phyloP scores from a whole-genome alignment of 2,797 vertebrate species.

The Heteromormyrus szaboi region DNA sequence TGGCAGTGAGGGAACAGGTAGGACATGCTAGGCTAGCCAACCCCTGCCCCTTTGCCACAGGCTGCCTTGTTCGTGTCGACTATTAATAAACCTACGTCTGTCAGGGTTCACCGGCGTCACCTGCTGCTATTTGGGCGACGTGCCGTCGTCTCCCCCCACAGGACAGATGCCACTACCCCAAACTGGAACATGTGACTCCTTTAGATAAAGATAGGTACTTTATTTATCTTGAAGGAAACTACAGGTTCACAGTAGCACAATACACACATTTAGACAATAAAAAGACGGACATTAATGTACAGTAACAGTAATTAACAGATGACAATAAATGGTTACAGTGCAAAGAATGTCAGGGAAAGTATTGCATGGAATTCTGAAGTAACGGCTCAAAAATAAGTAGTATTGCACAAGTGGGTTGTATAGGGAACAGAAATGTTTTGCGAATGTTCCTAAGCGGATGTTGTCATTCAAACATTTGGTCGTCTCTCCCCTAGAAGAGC shows the following conservation, averaged over 20 bases:
- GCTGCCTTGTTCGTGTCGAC: not conserved
- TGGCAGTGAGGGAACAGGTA: conserved; percentile 3
- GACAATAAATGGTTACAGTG: not conserved
- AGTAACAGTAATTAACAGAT: not conserved
- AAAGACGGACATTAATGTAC: not conserved
- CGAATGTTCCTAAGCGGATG: not conserved
- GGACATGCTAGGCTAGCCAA: not conserved
- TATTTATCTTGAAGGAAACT: not conserved
- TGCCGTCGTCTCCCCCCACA: not conserved
- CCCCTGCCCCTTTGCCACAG: not conserved
- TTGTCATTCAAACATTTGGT: not conserved
- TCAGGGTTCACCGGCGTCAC: not conserved
- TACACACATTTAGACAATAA: not conserved
- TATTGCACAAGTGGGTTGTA: not conserved
- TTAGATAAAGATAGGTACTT: not conserved
- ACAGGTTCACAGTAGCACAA: not conserved
- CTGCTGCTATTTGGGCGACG: not conserved
- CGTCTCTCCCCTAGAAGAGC: not conserved
- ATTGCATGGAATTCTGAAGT: not conserved
- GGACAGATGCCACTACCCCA: not conserved
- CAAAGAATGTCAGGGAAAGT: not conserved
- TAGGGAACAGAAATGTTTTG: not conserved
- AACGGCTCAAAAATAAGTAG: not conserved
- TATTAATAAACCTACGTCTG: not conserved
- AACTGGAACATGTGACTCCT: not conserved